These are phyloP conservation scores for Passerina amoena DNA, from an alignment of 2,113 vertebrate species.

Conservation along the genomic window DNA sequence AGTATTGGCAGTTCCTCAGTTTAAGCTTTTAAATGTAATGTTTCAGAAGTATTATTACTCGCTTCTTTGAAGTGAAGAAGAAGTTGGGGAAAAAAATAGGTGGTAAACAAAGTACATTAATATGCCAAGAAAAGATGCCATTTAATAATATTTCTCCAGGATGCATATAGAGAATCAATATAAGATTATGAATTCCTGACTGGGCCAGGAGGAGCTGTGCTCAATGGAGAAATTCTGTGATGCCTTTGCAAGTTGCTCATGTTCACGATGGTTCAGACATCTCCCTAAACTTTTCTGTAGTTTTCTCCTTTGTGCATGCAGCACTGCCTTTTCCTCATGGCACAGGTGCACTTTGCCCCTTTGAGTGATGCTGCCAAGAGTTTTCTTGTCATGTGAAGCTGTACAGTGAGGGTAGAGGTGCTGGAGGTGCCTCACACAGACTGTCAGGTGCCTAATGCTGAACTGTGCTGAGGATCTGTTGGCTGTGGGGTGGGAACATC, in stretches of 20 bases:
- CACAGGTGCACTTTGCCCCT: background rate
- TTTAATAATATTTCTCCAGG: background rate
- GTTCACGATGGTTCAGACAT: background rate
- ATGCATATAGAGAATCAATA: background rate
- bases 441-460: background rate
- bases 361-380: background rate
- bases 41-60: background rate
- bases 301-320: background rate
- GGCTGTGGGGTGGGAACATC: background rate
- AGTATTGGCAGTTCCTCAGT: background rate
- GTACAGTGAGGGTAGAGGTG: accelerated
- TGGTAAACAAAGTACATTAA: background rate
- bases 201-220: background rate
- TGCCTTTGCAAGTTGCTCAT: background rate
- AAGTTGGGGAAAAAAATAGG: background rate
- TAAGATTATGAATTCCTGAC: background rate
- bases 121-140: background rate
- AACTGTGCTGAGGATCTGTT: background rate
- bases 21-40: background rate
- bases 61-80: background rate
- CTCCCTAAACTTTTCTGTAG: background rate
- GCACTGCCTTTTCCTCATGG: background rate
- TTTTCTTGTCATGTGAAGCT: background rate
- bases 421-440: accelerated
- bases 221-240: background rate